Base-by-base conservation (phyloP, 2,113 vertebrate genomes). In the Rostratula benghalensis region DNA sequence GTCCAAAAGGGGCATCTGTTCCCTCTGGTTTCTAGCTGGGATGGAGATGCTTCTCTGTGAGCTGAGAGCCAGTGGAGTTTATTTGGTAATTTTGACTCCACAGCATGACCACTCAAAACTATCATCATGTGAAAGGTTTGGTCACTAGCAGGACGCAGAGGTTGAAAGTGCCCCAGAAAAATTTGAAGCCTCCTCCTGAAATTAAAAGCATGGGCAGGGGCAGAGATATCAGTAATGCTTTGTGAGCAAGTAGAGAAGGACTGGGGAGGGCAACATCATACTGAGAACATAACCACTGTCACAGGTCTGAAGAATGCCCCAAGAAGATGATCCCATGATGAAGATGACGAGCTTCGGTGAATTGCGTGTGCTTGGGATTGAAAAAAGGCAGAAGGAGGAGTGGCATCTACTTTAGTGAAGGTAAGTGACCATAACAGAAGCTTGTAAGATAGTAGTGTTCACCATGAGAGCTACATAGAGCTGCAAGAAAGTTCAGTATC, bases 1-100 rank as follows among this genome's bases (percentile, higher is more conserved):
- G 71, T 68, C 84, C 82, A 30, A 57, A 59, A 70, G 78, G 80
- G 51, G 59, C 93, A 96, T 95, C 93, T 96, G 91, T 50, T 95
- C 90, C 4, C 53, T 50, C 75, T 31, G 59, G 27, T 43, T 67
- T 48, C 93, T 70, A 61, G 79, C 67, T 90, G 81, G 71, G 87
- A 17, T 74, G 59, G 82, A 54, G 68, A 45, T 13, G 76, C 21
- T 94, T 35, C 33, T 94, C 39, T 25, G 24, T 27, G n/a, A 89
- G 77, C 73, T 35, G 28, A 45, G 5, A 83, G 50, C 35, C 79
- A 37, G 27, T 0, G 2, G 39, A 73, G 18, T 74, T 91, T 77
- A 37, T 50, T 73, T 73, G 46, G 51, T 46, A 31, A 5, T 70
- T 87, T 64, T 59, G 69, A 43, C 27, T 68, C 65, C 74, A 35